Evolutionary conservation across 2,113 vertebrate species (phyloP).

Genomic region (Mugil cephalus): DNA sequence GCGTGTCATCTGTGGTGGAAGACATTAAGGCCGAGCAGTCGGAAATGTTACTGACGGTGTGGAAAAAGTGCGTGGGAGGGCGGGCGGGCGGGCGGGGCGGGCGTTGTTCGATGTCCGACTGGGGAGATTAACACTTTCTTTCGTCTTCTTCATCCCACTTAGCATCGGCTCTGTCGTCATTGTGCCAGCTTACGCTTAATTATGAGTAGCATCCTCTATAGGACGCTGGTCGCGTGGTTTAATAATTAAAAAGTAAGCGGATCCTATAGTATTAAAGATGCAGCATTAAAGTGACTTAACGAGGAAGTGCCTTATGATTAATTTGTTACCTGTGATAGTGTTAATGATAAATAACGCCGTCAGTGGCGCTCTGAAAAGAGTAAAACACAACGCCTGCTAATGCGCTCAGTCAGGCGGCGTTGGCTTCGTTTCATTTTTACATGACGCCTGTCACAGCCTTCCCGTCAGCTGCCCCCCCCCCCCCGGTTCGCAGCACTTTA

Average conservation of each 20-base stretch:
- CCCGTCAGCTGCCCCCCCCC: slow-evolving; percentile 34
- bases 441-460: slow-evolving; percentile 22
- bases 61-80: slow-evolving; percentile 15
- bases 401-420: slow-evolving; percentile 15
- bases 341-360: background rate
- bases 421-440: slow-evolving; percentile 14
- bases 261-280: background rate
- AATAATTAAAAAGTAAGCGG: slow-evolving; percentile 1
- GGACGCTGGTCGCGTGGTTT: slow-evolving; percentile 8
- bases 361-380: slow-evolving; percentile 13
- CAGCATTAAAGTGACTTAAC: background rate
- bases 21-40: slow-evolving; percentile 28
- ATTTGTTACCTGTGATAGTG: background rate
- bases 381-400: background rate
- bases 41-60: slow-evolving; percentile 40
- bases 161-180: slow-evolving; percentile 11
- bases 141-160: slow-evolving; percentile 11
- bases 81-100: background rate
- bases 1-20: slow-evolving; percentile 20
- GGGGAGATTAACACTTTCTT: slow-evolving; percentile 24
- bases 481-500: slow-evolving; percentile 29
- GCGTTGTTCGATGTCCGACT: slow-evolving; percentile 13
- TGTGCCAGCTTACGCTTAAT: background rate
- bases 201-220: background rate
- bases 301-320: background rate